phyloP scores from a whole-genome alignment of 1,140 invertebrate genomes.

The Cotesia vestalis region DNA sequence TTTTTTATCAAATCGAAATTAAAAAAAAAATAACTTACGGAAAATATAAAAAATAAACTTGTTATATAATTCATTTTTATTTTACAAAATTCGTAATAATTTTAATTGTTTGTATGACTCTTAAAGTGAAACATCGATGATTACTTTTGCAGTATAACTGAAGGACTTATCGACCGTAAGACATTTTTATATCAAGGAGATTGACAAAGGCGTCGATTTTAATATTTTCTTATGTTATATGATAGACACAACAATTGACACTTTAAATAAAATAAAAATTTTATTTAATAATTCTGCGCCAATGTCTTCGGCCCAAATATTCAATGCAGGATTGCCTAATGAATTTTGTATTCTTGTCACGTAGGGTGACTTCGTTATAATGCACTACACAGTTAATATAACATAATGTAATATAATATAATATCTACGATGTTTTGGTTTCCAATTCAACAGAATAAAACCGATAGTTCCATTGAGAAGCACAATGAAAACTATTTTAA shows the following conservation, averaged over 20 bases:
- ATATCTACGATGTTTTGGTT: slow-evolving; percentile 22
- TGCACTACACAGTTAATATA: slow-evolving; percentile 41
- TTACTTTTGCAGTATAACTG: neutral
- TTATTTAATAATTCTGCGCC: slow-evolving; percentile 41
- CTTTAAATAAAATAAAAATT: neutral
- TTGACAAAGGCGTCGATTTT: neutral
- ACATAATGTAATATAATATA: too few relatives aligned
- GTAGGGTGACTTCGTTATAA: slow-evolving; percentile 43
- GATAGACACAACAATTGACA: slow-evolving; percentile 17
- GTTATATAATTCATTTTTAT: neutral
- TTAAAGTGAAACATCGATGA: slow-evolving; percentile 4
- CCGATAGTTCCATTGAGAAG: too few relatives aligned
- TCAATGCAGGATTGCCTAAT: slow-evolving; percentile 49
- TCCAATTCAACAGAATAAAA: neutral
- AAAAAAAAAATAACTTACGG: slow-evolving; percentile 10
- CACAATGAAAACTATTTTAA: too few relatives aligned
- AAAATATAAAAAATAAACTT: neutral
- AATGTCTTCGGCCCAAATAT: slow-evolving; percentile 43
- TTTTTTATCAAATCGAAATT: neutral
- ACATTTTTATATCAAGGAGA: slow-evolving; percentile 22
- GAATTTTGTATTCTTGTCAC: slow-evolving; percentile 42
- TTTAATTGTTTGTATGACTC: neutral
- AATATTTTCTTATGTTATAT: slow-evolving; percentile 6
- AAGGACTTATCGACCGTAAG: slow-evolving; percentile 12
- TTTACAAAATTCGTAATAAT: neutral